phyloP scores from a whole-genome alignment of 1,140 invertebrate species.

The Nebria ingens region DNA sequence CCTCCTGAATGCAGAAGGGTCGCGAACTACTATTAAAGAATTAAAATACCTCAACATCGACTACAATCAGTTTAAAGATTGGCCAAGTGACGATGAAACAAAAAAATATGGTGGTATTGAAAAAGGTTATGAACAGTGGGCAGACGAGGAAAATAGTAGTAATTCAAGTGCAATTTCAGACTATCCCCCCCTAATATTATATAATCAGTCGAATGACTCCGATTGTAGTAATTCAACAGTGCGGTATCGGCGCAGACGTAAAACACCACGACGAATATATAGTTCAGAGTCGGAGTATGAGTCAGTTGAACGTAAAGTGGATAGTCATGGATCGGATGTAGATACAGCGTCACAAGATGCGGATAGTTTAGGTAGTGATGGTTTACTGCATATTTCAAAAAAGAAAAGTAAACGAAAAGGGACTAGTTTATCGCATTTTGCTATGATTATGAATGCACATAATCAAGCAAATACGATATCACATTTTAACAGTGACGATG shows the following conservation, averaged over 20 bases:
- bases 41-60: slow-evolving; percentile 54
- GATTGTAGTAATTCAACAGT: background rate
- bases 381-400: slow-evolving; percentile 27
- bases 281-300: background rate
- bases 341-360: slow-evolving; percentile 39
- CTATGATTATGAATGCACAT: slow-evolving; percentile 33
- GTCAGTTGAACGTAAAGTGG: slow-evolving; percentile 16
- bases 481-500: background rate
- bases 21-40: slow-evolving; percentile 47
- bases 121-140: slow-evolving; percentile 43
- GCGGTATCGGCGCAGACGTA: background rate
- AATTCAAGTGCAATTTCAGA: slow-evolving; percentile 10
- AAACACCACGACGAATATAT: background rate
- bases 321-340: slow-evolving; percentile 35
- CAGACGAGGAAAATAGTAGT: slow-evolving; percentile 10
- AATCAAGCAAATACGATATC: background rate
- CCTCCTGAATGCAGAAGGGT: slow-evolving; percentile 44
- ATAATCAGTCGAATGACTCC: background rate
- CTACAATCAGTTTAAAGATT: slow-evolving; percentile 47
- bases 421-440: slow-evolving; percentile 31
- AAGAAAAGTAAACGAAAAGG: slow-evolving; percentile 24
- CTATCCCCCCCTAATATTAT: background rate
- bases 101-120: slow-evolving; percentile 42
- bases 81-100: slow-evolving; percentile 34
- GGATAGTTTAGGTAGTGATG: slow-evolving; percentile 36